Percentiles rank a stretch among this genome's conserved stretches.
Conservation (phyloP, 2,113 vertebrate genomes). For the Gila orcuttii region DNA sequence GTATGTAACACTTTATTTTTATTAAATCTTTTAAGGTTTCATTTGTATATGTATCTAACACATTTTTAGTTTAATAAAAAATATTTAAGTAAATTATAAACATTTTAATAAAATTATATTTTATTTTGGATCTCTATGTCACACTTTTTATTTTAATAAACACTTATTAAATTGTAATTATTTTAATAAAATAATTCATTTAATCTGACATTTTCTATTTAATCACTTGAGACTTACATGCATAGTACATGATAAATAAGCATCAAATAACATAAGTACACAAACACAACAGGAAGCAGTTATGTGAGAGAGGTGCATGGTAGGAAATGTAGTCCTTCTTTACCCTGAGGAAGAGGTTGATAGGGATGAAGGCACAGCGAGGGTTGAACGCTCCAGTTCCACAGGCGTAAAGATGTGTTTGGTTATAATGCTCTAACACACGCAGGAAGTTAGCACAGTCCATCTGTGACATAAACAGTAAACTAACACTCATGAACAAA, state of each 20-base stretch:
- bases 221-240: background rate
- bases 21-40: background rate
- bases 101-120: background rate
- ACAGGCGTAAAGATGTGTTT: constrained; percentile 80
- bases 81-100: background rate
- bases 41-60: background rate
- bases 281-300: background rate
- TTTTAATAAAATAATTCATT: background rate
- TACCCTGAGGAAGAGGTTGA: constrained; percentile 74
- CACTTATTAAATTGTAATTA: background rate
- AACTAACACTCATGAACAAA: background rate
- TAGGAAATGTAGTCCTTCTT: constrained; percentile 1
- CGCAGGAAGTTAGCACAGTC: constrained; percentile 82
- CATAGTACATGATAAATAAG: background rate
- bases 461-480: constrained; percentile 59
- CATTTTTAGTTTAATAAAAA: background rate
- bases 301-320: background rate
- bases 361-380: constrained; percentile 76
- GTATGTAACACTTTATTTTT: too few species aligned
- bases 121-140: background rate
- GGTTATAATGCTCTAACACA: constrained; percentile 78
- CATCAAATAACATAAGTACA: background rate
- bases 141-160: background rate
- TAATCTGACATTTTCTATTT: background rate
- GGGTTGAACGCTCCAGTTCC: constrained; percentile 83